phyloP scores from a whole-genome alignment of 2,797 vertebrate species.

The Loris lydekkerianus region DNA sequence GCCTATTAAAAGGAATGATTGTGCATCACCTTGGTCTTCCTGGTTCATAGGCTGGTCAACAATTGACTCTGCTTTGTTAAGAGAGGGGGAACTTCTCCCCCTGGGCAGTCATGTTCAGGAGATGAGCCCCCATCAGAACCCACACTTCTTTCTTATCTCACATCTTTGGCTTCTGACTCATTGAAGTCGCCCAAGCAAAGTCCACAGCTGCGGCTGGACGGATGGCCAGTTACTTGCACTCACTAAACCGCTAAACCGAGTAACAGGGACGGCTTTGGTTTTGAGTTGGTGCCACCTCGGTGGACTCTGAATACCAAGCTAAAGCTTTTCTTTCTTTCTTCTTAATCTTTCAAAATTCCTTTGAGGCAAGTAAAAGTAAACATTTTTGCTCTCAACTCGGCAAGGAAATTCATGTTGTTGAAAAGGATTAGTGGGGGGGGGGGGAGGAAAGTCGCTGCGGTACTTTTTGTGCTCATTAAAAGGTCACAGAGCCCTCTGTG shows the following conservation, averaged over 20 bases:
- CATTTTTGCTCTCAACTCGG: neutral
- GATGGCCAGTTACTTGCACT: fast-evolving
- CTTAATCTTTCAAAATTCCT: neutral
- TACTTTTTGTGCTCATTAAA: neutral
- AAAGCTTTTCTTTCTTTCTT: neutral
- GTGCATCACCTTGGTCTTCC: neutral
- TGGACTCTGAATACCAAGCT: neutral
- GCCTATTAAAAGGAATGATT: neutral
- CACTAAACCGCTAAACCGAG: neutral
- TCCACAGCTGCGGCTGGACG: fast-evolving
- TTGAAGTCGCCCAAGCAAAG: neutral
- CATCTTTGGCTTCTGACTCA: neutral
- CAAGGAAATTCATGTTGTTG: neutral
- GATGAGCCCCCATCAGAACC: neutral
- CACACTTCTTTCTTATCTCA: neutral
- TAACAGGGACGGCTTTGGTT: fast-evolving
- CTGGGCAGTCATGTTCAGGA: neutral
- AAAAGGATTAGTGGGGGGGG: neutral
- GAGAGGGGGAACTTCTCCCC: no score
- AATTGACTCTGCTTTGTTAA: neutral
- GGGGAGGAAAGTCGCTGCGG: neutral
- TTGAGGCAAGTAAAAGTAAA: neutral
- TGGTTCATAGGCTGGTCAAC: neutral
- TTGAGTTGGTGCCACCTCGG: neutral
- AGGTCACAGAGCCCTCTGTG: constrained; percentile 28